These are phyloP conservation scores for Brachyptera putata DNA, from an alignment of 2,888 invertebrate genomes.

Conservation along the genomic window DNA sequence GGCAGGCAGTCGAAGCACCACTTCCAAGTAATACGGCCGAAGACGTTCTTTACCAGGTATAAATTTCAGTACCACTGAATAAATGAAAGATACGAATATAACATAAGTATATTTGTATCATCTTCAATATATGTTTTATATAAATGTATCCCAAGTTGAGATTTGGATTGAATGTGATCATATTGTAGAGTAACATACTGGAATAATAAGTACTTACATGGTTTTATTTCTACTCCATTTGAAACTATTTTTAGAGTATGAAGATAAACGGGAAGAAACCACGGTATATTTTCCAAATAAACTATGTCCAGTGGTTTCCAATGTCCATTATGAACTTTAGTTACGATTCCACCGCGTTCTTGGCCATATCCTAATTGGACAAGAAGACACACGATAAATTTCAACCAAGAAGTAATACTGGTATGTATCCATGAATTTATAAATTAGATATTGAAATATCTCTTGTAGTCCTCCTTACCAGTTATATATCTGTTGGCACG, in stretches of 20 bases:
- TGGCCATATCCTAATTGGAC: constrained; percentile 84
- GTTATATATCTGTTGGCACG: constrained; percentile 76
- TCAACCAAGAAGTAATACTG: neutral
- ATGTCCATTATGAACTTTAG: constrained; percentile 77
- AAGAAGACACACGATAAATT: too few species aligned
- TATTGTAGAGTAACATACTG: too few species aligned
- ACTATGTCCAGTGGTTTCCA: constrained; percentile 71
- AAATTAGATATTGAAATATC: too few species aligned
- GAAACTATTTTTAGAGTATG: constrained; percentile 71
- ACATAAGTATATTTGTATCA: too few species aligned
- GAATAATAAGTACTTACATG: constrained; percentile 48
- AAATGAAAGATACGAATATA: constrained; percentile 37
- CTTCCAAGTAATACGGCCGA: constrained; percentile 83
- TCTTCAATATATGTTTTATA: too few species aligned
- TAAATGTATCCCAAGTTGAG: too few species aligned
- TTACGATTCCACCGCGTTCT: constrained; percentile 84
- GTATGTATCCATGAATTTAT: too few species aligned
- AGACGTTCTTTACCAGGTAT: constrained; percentile 79
- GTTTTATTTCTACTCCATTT: constrained; percentile 56
- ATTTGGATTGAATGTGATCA: too few species aligned
- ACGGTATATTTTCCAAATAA: constrained; percentile 85
- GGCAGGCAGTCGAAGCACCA: constrained; percentile 73
- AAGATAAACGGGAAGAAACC: constrained; percentile 85
- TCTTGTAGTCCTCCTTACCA: too few species aligned
- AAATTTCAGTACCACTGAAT: constrained; percentile 47